A percentile compares a stretch with the other conserved stretches of the same genome.
These are phyloP conservation scores for Caenorhabditis angaria DNA, from an alignment of 2,888 invertebrate species.

Conservation along the genomic window DNA sequence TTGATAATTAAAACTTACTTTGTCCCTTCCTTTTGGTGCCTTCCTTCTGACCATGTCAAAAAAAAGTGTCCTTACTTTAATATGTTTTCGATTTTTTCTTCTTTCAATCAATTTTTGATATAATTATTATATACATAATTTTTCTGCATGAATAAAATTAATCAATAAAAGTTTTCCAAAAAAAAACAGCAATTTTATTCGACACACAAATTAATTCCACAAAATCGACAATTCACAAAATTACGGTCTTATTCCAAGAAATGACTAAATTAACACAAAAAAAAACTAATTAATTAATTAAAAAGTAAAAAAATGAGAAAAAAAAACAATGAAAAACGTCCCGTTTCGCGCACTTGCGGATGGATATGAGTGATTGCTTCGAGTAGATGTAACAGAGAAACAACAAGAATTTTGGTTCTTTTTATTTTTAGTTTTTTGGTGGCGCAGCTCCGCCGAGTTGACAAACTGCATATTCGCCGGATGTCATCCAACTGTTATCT, in stretches of 20 bases:
- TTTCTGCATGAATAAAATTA: neutral
- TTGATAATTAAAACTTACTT: neutral
- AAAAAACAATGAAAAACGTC: neutral
- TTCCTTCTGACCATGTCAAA: constrained; percentile 1
- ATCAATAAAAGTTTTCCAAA: neutral
- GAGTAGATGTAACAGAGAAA: neutral
- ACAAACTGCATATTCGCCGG: constrained; percentile 65
- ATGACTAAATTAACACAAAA: neutral
- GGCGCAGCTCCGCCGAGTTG: constrained; percentile 36
- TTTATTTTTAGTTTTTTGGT: constrained; percentile 5
- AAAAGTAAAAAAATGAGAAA: neutral
- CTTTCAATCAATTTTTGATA: neutral
- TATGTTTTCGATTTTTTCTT: neutral
- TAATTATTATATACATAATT: neutral
- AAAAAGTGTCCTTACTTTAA: constrained; percentile 2
- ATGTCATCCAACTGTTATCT: constrained; percentile 59
- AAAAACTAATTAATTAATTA: neutral
- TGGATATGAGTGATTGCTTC: neutral
- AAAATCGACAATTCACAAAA: no score
- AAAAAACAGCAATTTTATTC: neutral
- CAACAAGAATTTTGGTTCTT: neutral
- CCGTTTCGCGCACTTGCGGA: neutral
- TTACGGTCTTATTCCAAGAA: neutral
- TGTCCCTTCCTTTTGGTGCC: neutral
- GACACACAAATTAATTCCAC: neutral